Conservation (phyloP, 1,140 invertebrate species). For the Phymastichus coffea region DNA sequence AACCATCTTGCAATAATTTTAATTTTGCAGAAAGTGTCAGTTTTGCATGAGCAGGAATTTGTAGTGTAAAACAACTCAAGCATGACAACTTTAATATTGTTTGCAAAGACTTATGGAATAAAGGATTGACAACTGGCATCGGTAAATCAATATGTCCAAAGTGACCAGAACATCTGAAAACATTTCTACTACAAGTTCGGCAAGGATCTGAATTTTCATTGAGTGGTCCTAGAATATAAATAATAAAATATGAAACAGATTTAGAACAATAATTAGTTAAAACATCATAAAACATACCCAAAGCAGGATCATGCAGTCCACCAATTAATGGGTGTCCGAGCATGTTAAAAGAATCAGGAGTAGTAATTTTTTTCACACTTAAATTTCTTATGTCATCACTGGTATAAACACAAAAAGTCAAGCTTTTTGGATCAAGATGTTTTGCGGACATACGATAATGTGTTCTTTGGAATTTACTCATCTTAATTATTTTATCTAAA, state of each 20-base stretch:
- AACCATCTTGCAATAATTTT: constrained; percentile 73
- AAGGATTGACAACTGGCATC: constrained; percentile 86
- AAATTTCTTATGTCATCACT: constrained; percentile 82
- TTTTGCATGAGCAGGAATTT: constrained; percentile 68
- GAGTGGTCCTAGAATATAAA: constrained; percentile 58
- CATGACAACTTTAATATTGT: constrained; percentile 70
- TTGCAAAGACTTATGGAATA: constrained; percentile 78
- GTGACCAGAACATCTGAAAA: constrained; percentile 84
- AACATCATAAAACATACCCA: constrained; percentile 60
- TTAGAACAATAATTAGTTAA: neutral
- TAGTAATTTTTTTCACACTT: constrained; percentile 84
- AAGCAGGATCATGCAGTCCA: constrained; percentile 82
- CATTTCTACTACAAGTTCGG: constrained; percentile 74
- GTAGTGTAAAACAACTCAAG: constrained; percentile 68
- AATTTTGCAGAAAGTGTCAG: constrained; percentile 72
- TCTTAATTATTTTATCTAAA: neutral
- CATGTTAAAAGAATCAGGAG: constrained; percentile 80
- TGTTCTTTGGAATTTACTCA: constrained; percentile 6
- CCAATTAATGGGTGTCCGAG: constrained; percentile 79
- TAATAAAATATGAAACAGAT: neutral
- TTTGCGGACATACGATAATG: constrained; percentile 27
- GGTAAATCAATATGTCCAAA: constrained; percentile 94
- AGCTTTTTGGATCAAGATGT: constrained; percentile 56
- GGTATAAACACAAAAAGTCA: constrained; percentile 73
- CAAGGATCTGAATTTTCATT: constrained; percentile 70